Conservation (phyloP, 2,113 vertebrate species). For the Calyptommatus sinebrachiatus region DNA sequence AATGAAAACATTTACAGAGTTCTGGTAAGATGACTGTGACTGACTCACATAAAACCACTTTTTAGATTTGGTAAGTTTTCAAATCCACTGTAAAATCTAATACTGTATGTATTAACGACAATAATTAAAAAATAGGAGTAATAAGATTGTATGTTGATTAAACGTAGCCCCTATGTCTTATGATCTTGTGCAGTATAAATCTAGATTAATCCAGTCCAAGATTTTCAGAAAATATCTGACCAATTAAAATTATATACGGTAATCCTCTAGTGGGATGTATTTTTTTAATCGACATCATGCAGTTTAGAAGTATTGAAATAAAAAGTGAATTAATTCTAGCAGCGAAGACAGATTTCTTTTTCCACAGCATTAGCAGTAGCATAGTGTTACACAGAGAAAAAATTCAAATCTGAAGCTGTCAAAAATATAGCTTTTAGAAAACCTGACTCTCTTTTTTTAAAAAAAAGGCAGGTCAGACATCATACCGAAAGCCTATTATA, state of each 20-base stretch:
- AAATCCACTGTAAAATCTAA: neutral
- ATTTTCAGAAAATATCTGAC: slow-evolving; percentile 8
- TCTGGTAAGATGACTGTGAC: neutral
- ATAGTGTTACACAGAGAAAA: slow-evolving; percentile 3
- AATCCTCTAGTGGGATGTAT: slow-evolving; percentile 8
- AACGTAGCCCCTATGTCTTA: neutral
- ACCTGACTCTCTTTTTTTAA: neutral
- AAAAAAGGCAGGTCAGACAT: slow-evolving; percentile 54
- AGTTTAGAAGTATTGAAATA: slow-evolving; percentile 2
- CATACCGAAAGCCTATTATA: slow-evolving; percentile 41
- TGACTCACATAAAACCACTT: neutral
- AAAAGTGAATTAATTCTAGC: neutral
- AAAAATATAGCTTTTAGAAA: neutral
- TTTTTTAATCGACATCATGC: neutral
- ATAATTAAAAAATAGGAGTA: neutral
- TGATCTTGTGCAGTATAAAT: neutral
- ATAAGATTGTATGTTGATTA: neutral
- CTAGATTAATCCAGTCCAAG: neutral
- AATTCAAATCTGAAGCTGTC: slow-evolving; percentile 25
- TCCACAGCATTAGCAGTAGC: neutral
- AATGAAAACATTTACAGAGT: neutral
- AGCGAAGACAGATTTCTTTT: slow-evolving; percentile 1
- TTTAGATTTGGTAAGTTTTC: neutral
- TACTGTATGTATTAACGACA: neutral
- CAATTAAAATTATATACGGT: neutral